Evolutionary conservation across 1,140 invertebrate genomes (phyloP), one percentile per base, ranked within the genome.

Genomic region (Bombyx mandarina): DNA sequence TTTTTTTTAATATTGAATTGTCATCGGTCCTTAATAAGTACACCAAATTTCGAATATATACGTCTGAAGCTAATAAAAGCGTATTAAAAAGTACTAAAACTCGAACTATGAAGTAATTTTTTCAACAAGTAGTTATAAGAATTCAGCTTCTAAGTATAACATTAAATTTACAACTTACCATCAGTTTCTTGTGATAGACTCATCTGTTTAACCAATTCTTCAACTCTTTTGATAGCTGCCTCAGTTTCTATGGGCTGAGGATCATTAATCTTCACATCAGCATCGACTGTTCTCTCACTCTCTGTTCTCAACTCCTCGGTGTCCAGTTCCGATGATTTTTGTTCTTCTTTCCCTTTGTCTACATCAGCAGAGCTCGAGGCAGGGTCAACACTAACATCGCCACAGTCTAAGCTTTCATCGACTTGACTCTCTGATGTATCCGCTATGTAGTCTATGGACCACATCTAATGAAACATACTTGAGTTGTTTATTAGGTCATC

Each of bases 391-490:
- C 86, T 89, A 42, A 71, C 78, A 3, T 79, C 77, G 54, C 26
- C 26, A 1, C 26, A 35, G 26, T 79, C 77, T 45, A 67, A 53
- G 12, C 65, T 77, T 43, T 77, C 26, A 35, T 35, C 69, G 7
- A 46, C 48, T 63, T 80, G 72, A 22, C 88, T 82, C 18, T 87
- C 82, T 12, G 92, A 91, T 53, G 95, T 94, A 57, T 97, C 95
- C 89, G 98, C 96, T 44, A 97, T 93, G 88, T 97, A 97, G 79
- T 98, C 96, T 60, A 98, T 91, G 7, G 96, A 97, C 96, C 97
- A 99, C 96, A 99, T 98, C 93, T 97, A 73, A 22, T 61, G 44
- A 45, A 60, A 35, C 26, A 35, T 5, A 35, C 1, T 35, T 35
- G 4, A 3, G 26, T 35, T 35, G 26, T 35, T 35, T 35, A 35